Base-by-base conservation (phyloP, 2,888 invertebrate species). In the Aphidoletes aphidimyza region DNA sequence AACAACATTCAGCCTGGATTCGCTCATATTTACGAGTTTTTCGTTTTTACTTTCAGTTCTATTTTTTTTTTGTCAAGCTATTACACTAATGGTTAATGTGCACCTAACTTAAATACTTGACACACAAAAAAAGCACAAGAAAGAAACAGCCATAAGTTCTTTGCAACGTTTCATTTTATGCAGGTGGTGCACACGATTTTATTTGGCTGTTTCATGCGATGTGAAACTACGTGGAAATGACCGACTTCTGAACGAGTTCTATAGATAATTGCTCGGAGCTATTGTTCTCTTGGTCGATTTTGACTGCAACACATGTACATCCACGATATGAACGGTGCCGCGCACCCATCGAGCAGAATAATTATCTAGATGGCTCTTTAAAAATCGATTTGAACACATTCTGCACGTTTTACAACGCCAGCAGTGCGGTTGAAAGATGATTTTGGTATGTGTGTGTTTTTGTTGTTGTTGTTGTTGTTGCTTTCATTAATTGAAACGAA, bases 101-200 rank as follows among this genome's bases (percentile, higher is more conserved):
- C 81, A 81, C 37, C 81, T 37, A 22, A n/a, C 37, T 81, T n/a
- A 37, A 37, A 37, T 81, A 37, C 81, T 81, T 81, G 81, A 81
- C 81, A 81, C 37, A 81, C n/a, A n/a, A n/a, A 37, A 81, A 81
- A 81, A 78, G 36, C n/a, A n/a, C n/a, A n/a, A n/a, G n/a, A n/a
- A 37, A 37, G 81, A n/a, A 81, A 81, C 19, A 30, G 14, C 30
- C 5, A 14, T 30, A 69, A 69, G n/a, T n/a, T 69, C 30, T n/a
- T 30, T 54, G 22, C 54, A 54, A 54, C 54, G 17, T 3, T 69
- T 9, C 42, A 42, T 42, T 42, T 6, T 42, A 14, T 42, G 6
- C 42, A 42, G 14, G 42, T 42, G 42, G 6, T 42, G n/a, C 22
- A 22, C n/a, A 22, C 22, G 9, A 54, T 22, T 54, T 9, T 22